A percentile compares a stretch with the other conserved stretches of the same genome.
phyloP scores from a whole-genome alignment of 2,888 invertebrate genomes.

The Cephus pygmeus region DNA sequence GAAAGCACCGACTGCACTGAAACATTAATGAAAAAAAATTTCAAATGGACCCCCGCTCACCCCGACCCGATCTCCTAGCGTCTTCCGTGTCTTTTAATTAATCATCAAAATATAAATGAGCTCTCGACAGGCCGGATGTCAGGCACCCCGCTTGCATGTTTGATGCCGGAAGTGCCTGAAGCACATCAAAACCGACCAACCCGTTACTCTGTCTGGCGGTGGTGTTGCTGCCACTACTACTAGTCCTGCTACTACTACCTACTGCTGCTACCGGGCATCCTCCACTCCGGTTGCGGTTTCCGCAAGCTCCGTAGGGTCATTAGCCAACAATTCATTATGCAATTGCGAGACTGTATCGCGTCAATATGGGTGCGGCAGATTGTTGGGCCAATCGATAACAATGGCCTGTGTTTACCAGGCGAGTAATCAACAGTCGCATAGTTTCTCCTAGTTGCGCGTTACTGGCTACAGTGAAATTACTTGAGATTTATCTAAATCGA shows the following conservation, averaged over 20 bases:
- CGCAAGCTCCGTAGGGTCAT: constrained; percentile 62
- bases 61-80: not conserved
- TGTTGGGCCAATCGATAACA: constrained; percentile 62
- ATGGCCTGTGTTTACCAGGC: constrained; percentile 55
- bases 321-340: constrained; percentile 62
- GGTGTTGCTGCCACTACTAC: constrained; percentile 18
- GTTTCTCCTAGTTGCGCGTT: constrained; percentile 24
- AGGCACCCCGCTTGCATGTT: constrained; percentile 47
- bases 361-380: constrained; percentile 55
- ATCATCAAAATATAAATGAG: not conserved
- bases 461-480: not conserved
- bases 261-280: constrained; percentile 29
- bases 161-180: constrained; percentile 58
- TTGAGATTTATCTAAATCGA: not conserved
- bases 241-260: not conserved
- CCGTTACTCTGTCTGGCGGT: constrained; percentile 23
- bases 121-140: not conserved
- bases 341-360: constrained; percentile 59
- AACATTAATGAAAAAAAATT: constrained; percentile 25
- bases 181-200: not conserved
- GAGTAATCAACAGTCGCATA: constrained; percentile 55
- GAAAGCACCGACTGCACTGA: constrained; percentile 41
- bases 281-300: constrained; percentile 55
- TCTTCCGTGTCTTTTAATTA: not conserved
- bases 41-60: not conserved